These are phyloP conservation scores for Phalanger gymnotis DNA, from an alignment of 2,797 vertebrate species.

Conservation along the genomic window DNA sequence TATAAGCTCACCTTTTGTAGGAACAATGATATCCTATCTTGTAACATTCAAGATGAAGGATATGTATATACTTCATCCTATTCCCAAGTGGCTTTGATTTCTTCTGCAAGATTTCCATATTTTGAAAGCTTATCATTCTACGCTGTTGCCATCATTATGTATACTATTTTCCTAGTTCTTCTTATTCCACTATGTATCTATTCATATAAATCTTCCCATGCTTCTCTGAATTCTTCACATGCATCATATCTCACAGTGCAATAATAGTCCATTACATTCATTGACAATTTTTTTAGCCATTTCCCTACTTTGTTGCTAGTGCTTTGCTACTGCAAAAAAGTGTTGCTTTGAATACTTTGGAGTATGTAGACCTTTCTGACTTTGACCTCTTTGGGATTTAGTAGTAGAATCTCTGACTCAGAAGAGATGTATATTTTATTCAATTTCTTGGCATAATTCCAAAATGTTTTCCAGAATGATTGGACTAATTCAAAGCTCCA, in stretches of 20 bases:
- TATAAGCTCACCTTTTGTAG: no score
- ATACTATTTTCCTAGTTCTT: neutral
- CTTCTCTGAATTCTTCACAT: neutral
- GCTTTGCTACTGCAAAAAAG: neutral
- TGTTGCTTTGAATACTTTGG: neutral
- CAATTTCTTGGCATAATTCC: neutral
- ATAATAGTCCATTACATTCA: neutral
- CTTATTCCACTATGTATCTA: neutral
- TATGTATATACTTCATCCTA: no score
- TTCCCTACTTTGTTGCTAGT: neutral
- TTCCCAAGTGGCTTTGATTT: neutral
- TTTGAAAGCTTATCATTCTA: neutral
- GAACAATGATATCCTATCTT: no score
- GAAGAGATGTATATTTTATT: neutral
- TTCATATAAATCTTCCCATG: neutral
- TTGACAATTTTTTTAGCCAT: neutral
- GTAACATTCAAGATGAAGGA: no score
- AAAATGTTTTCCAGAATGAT: neutral
- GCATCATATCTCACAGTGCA: neutral
- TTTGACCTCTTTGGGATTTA: neutral
- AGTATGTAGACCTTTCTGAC: neutral
- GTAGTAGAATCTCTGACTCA: neutral
- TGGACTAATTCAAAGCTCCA: neutral
- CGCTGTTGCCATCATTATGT: neutral
- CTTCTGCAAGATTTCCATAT: neutral